Base-by-base conservation (phyloP, 2,888 invertebrate genomes). In the Terebella lapidaria region DNA sequence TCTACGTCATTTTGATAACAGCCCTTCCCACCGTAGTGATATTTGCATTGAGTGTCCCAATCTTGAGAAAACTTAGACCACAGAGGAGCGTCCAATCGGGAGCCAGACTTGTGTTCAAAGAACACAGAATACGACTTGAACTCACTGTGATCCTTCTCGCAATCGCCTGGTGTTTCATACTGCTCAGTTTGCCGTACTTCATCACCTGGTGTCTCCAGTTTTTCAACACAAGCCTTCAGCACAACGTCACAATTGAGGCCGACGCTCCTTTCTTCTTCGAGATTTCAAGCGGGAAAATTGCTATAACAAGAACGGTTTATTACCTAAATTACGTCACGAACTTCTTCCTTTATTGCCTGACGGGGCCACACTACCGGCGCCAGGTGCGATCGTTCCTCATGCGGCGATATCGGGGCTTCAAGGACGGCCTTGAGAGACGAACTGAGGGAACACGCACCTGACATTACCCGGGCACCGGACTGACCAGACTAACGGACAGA, bases 241-340 rank as follows among this genome's bases (percentile, higher is more conserved):
- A 55, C 20, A n/a, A 52, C 5, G 18, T 28, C 20, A 24, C 60
- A 4, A 15, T 4, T 3, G 27, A 46, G n/a, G 42, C 10, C 10
- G n/a, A 35, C n/a, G 42, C 10, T 20, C 49, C 49, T 5, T 18
- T 49, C 20, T 10, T 15, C 5, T 10, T 30, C 20, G 55, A 55
- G 10, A 3, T 4, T 3, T 28, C 35, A n/a, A 28, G 55, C 35
- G 35, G 30, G 20, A 28, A 57, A n/a, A 60, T 73, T 2, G 59
- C 63, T 49, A 66, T 74, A 20, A 70, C 74, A 0, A 55, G 74
- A 24, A 71, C 72, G 2, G 70, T 75, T 25, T 75, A 74, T 58
- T 75, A 72, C 62, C 63, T 72, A n/a, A 76, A 75, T 61, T 76
- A 75, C 56, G 73, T 72, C 52, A 69, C 74, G 30, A 75, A 76